phyloP scores from a whole-genome alignment of 1,140 invertebrate species.

The Pachyrhynchus sulphureomaculatus region DNA sequence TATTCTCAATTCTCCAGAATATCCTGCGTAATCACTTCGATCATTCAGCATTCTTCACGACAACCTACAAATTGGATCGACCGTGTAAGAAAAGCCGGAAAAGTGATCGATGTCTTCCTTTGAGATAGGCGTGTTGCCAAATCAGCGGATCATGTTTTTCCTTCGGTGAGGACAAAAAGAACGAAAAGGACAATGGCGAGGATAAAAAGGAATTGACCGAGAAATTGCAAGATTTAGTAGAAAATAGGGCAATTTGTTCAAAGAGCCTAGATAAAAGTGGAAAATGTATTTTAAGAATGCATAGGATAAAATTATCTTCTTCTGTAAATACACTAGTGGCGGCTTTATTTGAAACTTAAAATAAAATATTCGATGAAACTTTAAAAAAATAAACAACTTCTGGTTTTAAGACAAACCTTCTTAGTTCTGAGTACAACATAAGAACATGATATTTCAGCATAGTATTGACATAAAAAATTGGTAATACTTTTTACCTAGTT shows the following conservation, averaged over 20 bases:
- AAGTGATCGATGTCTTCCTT: conserved; percentile 28
- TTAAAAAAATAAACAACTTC: too few relatives aligned
- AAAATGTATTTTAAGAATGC: too few relatives aligned
- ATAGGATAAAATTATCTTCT: too few relatives aligned
- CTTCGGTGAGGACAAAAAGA: conserved; percentile 10
- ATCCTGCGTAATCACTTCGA: neutral
- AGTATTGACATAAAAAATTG: too few relatives aligned
- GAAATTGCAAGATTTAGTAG: conserved; percentile 26
- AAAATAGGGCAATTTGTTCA: conserved; percentile 13
- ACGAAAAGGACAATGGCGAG: conserved; percentile 16
- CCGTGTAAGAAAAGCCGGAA: conserved; percentile 2
- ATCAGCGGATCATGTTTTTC: conserved; percentile 28
- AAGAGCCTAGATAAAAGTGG: neutral
- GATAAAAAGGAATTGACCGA: conserved; percentile 16
- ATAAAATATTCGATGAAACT: too few relatives aligned
- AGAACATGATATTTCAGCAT: too few relatives aligned
- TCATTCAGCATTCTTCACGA: conserved; percentile 1
- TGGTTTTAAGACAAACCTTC: too few relatives aligned
- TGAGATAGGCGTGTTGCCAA: conserved; percentile 28
- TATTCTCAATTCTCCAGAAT: neutral
- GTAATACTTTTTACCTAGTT: too few relatives aligned
- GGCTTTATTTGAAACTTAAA: too few relatives aligned
- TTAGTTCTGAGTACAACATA: too few relatives aligned
- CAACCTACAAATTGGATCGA: neutral
- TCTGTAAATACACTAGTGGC: too few relatives aligned